Percentiles rank a stretch among this genome's conserved stretches.
phyloP scores from a whole-genome alignment of 1,140 invertebrate genomes.

The Orchestia grillus region DNA sequence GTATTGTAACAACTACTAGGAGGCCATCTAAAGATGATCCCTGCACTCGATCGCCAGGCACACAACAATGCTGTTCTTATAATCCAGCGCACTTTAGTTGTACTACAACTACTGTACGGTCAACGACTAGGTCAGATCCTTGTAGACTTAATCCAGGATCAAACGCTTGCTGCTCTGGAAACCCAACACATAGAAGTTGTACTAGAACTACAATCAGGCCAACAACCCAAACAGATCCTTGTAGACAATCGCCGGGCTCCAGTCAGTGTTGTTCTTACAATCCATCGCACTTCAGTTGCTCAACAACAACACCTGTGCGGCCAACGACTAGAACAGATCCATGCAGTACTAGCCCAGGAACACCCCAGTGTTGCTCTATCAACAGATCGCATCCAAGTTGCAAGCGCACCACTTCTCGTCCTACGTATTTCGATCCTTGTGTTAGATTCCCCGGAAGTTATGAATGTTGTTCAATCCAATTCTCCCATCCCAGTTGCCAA shows the following conservation, averaged over 20 bases:
- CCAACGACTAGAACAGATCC: background rate
- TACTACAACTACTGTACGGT: slow-evolving; percentile 32
- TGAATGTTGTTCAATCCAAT: slow-evolving; percentile 57
- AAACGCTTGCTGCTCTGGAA: background rate
- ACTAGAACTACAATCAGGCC: slow-evolving; percentile 56
- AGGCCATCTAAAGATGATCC: slow-evolving; percentile 49
- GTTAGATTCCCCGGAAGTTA: slow-evolving; percentile 46
- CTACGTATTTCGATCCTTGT: slow-evolving; percentile 50
- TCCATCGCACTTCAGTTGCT: slow-evolving; percentile 35
- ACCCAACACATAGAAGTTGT: slow-evolving; percentile 45
- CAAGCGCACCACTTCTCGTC: background rate
- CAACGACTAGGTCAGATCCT: background rate
- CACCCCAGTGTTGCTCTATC: slow-evolving; percentile 12
- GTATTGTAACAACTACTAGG: slow-evolving; percentile 58
- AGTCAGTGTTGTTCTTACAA: slow-evolving; percentile 7
- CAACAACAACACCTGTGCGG: too few species aligned
- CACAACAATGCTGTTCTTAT: background rate
- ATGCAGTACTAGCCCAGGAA: background rate
- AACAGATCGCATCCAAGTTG: slow-evolving; percentile 32
- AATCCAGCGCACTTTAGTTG: slow-evolving; percentile 41
- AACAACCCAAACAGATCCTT: slow-evolving; percentile 10
- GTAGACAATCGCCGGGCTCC: background rate
- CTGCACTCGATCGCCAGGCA: slow-evolving; percentile 37
- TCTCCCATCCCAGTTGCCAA: slow-evolving; percentile 37
- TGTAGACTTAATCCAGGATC: slow-evolving; percentile 5